Conservation (phyloP, 2,113 vertebrate genomes). For the rabbit (Oryctolagus cuniculus) region DNA sequence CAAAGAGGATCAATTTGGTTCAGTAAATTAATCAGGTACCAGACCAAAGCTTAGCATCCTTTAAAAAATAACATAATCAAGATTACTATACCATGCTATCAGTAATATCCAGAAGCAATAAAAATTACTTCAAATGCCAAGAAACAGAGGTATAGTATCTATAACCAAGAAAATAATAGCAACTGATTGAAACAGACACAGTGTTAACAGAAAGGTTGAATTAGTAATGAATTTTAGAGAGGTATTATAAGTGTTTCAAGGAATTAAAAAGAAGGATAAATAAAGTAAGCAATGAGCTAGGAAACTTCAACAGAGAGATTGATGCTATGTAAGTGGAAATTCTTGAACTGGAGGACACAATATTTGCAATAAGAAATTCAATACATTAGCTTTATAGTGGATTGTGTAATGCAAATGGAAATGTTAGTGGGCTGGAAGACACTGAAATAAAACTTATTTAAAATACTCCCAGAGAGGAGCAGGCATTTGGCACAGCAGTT, state of each 20-base stretch:
- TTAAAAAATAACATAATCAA: not conserved
- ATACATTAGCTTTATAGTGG: not conserved
- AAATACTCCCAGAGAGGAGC: not conserved
- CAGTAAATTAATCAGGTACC: not conserved
- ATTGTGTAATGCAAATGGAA: not conserved
- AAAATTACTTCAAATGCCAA: not conserved
- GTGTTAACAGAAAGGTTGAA: not conserved
- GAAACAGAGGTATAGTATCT: not conserved
- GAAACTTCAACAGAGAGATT: not conserved
- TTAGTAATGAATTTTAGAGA: not conserved
- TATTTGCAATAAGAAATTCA: constrained; percentile 5
- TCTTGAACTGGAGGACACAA: not conserved
- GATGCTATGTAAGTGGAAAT: not conserved
- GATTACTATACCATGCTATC: not conserved
- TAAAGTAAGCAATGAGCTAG: not conserved
- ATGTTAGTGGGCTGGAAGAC: not conserved
- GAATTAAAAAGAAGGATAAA: not conserved
- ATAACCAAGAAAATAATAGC: not conserved
- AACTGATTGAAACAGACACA: not conserved
- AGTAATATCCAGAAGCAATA: not conserved
- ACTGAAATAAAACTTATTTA: not conserved
- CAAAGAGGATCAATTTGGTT: not conserved
- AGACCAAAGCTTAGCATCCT: not conserved
- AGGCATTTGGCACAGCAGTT: not conserved
- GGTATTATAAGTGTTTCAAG: not conserved